Conservation (phyloP, 2,888 invertebrate species). For the Tipula helvola region DNA sequence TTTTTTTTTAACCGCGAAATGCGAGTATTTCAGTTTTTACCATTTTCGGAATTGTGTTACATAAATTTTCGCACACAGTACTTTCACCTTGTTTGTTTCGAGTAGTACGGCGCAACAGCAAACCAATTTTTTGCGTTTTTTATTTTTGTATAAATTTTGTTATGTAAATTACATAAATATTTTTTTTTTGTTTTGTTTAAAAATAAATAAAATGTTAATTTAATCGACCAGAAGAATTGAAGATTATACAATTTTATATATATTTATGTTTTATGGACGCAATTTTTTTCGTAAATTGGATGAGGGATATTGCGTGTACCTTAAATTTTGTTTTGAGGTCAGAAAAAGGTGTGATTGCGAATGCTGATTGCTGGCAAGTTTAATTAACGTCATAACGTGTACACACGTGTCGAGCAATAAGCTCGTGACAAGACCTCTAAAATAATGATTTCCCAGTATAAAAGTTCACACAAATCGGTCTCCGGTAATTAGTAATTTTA, state of each 20-base stretch:
- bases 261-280: not conserved
- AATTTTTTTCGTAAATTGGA: not conserved
- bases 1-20: not conserved
- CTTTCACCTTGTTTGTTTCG: constrained; percentile 4
- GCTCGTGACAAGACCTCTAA: too few species aligned
- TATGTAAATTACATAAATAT: not conserved
- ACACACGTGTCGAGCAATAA: too few species aligned
- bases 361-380: too few species aligned
- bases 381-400: too few species aligned
- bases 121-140: not conserved
- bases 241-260: not conserved
- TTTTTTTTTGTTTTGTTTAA: not conserved
- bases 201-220: not conserved
- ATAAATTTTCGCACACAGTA: not conserved
- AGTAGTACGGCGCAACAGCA: not conserved
- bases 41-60: not conserved
- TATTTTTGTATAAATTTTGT: not conserved
- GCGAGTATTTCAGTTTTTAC: not conserved
- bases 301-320: not conserved
- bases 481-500: too few species aligned
- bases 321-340: not conserved
- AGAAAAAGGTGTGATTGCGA: not conserved
- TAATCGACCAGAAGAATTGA: not conserved
- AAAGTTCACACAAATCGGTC: too few species aligned
- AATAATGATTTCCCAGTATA: too few species aligned